Base-by-base conservation (phyloP, 2,113 vertebrate species). In the Halcyon malimbica region DNA sequence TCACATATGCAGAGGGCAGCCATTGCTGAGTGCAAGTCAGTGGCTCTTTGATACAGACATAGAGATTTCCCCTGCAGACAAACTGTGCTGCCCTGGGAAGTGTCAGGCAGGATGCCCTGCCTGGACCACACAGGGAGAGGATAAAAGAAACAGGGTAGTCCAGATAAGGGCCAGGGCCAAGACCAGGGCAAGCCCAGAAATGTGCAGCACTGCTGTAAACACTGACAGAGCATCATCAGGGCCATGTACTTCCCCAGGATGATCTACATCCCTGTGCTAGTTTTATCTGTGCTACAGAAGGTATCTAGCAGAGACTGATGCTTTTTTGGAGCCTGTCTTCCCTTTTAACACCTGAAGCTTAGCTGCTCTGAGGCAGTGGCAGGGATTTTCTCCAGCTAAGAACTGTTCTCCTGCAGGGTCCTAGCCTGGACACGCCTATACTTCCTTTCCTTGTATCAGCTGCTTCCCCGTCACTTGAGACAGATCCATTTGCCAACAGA, bases 151-250 rank as follows among this genome's bases (percentile, higher is more conserved):
- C 5, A 42, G 33, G 20, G 17, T 5, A 26, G 9, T 23, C 9
- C 44, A 48, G 35, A 54, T 10, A 26, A n/a, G 37, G 37, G 25
- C 16, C 37, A 41, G 37, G 13, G 41, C n/a, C 23, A 31, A 25
- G 37, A 16, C 37, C 37, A 41, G n/a, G 11, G 41, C 39, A 50
- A 57, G 18, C 19, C 18, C 26, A 11, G 28, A 19, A 28, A 33
- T 3, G 3, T 33, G 56, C 39, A 39, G 14, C 26, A 17, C 28
- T 37, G n/a, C n/a, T 70, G 26, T 13, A 18, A 80, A 7, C 13
- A 10, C n/a, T 53, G 29, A 6, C 1, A 7, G 44, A 25, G 33
- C 37, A 41, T 6, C 41, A 0, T 2, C 2, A 0, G 41, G 17
- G 41, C 8, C 8, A 3, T 9, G 19, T 6, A 4, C 8, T 11